phyloP scores from a whole-genome alignment of 2,888 invertebrate genomes.

The Diarsia rubi region DNA sequence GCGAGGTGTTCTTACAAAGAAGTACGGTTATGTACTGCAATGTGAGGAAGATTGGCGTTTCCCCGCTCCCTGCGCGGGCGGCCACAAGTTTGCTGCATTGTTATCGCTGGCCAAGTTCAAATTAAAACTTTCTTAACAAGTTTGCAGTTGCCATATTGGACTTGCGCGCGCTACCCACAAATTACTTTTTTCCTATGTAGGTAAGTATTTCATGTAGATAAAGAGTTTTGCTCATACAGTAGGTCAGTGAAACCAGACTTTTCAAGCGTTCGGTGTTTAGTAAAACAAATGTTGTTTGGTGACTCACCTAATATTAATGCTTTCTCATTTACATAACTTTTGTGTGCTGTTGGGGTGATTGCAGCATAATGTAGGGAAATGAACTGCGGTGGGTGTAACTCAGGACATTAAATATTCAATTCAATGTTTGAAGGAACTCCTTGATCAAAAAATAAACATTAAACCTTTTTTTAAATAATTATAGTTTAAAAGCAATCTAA shows the following conservation, averaged over 20 bases:
- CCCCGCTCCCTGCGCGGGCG: slow-evolving; percentile 78
- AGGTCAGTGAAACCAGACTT: slow-evolving; percentile 37
- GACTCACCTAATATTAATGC: slow-evolving; percentile 53
- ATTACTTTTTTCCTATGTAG: slow-evolving; percentile 69
- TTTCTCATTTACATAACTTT: slow-evolving; percentile 57
- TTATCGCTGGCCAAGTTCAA: slow-evolving; percentile 84
- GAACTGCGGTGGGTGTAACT: slow-evolving; percentile 9
- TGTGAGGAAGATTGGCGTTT: slow-evolving; percentile 85
- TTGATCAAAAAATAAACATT: not conserved
- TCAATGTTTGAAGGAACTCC: not conserved
- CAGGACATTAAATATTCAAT: not conserved
- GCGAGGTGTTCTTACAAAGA: slow-evolving; percentile 89
- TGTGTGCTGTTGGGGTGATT: slow-evolving; percentile 45
- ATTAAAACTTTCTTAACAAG: slow-evolving; percentile 86
- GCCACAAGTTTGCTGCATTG: slow-evolving; percentile 86
- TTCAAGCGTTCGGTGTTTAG: slow-evolving; percentile 17
- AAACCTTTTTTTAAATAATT: not conserved
- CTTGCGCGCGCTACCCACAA: slow-evolving; percentile 71
- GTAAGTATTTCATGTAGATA: slow-evolving; percentile 24
- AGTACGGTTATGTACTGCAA: slow-evolving; percentile 88
- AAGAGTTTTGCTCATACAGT: slow-evolving; percentile 32
- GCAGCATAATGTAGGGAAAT: slow-evolving; percentile 51
- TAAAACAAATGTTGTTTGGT: slow-evolving; percentile 32
- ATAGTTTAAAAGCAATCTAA: not conserved
- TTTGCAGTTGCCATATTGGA: slow-evolving; percentile 75